phyloP scores from a whole-genome alignment of 2,113 vertebrate genomes.

The Gymnobelideus leadbeateri region DNA sequence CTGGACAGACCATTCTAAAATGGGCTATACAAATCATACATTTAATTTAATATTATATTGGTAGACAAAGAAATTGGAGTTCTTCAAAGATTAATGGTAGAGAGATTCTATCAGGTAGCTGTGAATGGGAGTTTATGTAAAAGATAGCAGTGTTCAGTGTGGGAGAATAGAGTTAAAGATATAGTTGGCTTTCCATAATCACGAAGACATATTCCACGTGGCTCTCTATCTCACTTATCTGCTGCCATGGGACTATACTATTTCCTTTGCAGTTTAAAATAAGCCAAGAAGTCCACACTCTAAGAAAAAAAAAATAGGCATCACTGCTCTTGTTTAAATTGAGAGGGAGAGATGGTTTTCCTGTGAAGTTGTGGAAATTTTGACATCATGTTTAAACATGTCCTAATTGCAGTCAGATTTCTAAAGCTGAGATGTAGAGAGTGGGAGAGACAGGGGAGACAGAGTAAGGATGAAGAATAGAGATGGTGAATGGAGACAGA shows the following conservation, averaged over 20 bases:
- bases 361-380: constrained; percentile 85
- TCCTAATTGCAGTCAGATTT: constrained; percentile 80
- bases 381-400: constrained; percentile 84
- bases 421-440: constrained; percentile 77
- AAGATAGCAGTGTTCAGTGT: neutral
- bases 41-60: neutral
- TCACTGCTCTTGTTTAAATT: constrained; percentile 81
- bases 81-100: neutral
- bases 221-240: constrained; percentile 42
- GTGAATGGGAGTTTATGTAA: neutral
- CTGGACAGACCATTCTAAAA: neutral
- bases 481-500: neutral
- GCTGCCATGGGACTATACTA: constrained; percentile 32
- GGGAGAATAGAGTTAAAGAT: neutral
- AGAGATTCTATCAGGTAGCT: neutral
- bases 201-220: neutral
- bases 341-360: constrained; percentile 76
- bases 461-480: neutral
- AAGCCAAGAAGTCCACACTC: constrained; percentile 68
- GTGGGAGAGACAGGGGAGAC: constrained; percentile 40
- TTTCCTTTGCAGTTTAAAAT: constrained; percentile 49
- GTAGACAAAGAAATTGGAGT: neutral
- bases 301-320: constrained; percentile 77
- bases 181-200: neutral
- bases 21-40: neutral